Percentiles rank a stretch among this genome's conserved stretches.
These are phyloP conservation scores for Siniperca chuatsi DNA, from an alignment of 2,113 vertebrate genomes.

Conservation along the genomic window DNA sequence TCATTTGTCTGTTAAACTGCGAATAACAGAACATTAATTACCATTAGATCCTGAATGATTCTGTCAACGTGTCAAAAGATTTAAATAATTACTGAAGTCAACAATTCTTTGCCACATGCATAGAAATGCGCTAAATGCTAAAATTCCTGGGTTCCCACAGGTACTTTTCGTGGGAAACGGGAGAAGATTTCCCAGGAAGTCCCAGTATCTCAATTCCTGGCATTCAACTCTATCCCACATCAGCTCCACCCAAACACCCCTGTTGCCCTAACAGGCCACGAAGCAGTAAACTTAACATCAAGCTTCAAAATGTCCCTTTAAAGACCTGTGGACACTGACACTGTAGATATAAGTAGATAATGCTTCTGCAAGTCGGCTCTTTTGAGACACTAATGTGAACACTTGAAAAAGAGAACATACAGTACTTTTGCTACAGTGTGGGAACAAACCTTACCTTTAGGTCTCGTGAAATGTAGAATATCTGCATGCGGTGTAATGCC, in stretches of 20 bases:
- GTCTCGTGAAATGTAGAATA: slow-evolving; percentile 22
- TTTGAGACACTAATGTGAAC: slow-evolving; percentile 15
- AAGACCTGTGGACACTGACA: slow-evolving; percentile 23
- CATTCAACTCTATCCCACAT: slow-evolving; percentile 29
- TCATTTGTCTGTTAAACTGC: not conserved
- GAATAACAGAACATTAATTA: not conserved
- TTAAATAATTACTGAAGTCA: not conserved
- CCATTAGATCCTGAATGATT: not conserved
- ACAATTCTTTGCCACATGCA: not conserved
- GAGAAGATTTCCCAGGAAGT: slow-evolving; percentile 3
- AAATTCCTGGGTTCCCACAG: not conserved
- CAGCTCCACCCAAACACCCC: slow-evolving; percentile 45
- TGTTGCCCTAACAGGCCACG: slow-evolving; percentile 23
- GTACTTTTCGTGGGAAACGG: not conserved
- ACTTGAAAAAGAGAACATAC: slow-evolving; percentile 8
- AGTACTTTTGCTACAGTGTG: not conserved
- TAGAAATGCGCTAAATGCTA: not conserved
- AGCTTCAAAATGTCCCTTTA: slow-evolving; percentile 22
- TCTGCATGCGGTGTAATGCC: slow-evolving; percentile 3
- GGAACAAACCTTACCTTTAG: slow-evolving; percentile 17
- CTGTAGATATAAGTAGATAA: slow-evolving; percentile 18
- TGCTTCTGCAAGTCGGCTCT: slow-evolving; percentile 17
- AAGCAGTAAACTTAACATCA: slow-evolving; percentile 25
- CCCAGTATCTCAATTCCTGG: slow-evolving; percentile 14
- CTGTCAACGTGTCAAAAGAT: too few relatives aligned